phyloP scores from a whole-genome alignment of 2,113 vertebrate genomes.

The Tringa solitaria region DNA sequence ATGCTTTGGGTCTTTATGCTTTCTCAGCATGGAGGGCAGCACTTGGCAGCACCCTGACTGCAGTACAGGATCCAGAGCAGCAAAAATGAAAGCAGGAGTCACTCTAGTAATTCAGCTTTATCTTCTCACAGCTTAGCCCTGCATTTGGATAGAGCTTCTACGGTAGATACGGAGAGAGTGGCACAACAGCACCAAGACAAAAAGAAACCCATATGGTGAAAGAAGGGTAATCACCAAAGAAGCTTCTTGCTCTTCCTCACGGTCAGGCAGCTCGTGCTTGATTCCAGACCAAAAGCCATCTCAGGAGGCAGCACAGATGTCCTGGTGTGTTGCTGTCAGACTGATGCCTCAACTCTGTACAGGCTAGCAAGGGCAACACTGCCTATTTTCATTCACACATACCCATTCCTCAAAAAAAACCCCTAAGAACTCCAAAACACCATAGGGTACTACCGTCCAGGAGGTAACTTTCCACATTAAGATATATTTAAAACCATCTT shows the following conservation, averaged over 20 bases:
- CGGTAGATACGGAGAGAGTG: accelerated
- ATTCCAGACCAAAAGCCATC: background rate
- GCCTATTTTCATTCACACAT: background rate
- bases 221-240: background rate
- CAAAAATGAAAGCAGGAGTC: background rate
- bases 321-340: background rate
- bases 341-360: accelerated
- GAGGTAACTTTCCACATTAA: background rate
- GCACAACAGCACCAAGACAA: background rate
- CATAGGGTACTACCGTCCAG: accelerated
- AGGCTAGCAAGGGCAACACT: background rate
- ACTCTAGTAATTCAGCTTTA: background rate
- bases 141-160: background rate
- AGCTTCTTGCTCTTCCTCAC: background rate
- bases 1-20: background rate
- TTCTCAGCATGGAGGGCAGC: accelerated
- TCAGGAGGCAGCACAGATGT: background rate
- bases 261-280: background rate
- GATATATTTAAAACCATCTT: background rate
- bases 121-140: background rate
- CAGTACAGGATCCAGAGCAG: background rate
- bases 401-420: background rate
- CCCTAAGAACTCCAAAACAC: background rate
- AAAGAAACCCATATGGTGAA: background rate
- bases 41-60: background rate